phyloP scores from a whole-genome alignment of 2,113 vertebrate species.

The Chaetops frenatus region DNA sequence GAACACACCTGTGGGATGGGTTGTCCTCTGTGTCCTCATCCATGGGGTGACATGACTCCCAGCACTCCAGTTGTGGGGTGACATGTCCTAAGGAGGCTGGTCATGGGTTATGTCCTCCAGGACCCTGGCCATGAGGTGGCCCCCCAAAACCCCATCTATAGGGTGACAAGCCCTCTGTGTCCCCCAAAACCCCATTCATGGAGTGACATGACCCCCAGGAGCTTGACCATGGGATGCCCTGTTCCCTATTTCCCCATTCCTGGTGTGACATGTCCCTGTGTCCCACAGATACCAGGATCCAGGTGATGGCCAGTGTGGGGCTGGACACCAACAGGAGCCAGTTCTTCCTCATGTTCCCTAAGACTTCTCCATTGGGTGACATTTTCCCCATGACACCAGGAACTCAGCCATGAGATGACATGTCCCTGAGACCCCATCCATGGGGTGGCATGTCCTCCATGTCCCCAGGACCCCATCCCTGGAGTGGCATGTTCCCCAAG shows the following conservation, averaged over 20 bases:
- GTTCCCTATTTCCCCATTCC: not conserved
- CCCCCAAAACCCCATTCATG: not conserved
- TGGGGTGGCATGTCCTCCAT: not conserved
- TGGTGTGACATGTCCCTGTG: not conserved
- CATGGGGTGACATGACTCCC: not conserved
- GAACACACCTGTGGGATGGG: not conserved
- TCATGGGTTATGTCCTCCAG: not conserved
- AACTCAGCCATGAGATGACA: not conserved
- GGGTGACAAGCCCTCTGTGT: not conserved
- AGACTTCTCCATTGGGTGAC: not conserved
- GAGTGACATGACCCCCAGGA: not conserved
- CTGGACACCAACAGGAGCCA: not conserved
- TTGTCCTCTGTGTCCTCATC: not conserved
- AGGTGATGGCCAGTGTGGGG: not conserved
- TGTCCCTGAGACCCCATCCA: not conserved
- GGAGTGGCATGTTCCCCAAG: not conserved
- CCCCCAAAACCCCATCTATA: rapidly evolving
- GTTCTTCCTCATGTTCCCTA: not conserved
- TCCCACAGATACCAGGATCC: not conserved
- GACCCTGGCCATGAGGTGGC: not conserved
- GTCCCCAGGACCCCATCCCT: not conserved
- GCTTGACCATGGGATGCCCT: not conserved
- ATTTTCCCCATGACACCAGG: not conserved
- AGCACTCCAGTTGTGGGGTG: not conserved
- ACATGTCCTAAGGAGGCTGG: not conserved